A percentile compares a stretch with the other conserved stretches of the same genome.
phyloP scores from a whole-genome alignment of 2,113 vertebrate species.

The Ammospiza nelsoni region DNA sequence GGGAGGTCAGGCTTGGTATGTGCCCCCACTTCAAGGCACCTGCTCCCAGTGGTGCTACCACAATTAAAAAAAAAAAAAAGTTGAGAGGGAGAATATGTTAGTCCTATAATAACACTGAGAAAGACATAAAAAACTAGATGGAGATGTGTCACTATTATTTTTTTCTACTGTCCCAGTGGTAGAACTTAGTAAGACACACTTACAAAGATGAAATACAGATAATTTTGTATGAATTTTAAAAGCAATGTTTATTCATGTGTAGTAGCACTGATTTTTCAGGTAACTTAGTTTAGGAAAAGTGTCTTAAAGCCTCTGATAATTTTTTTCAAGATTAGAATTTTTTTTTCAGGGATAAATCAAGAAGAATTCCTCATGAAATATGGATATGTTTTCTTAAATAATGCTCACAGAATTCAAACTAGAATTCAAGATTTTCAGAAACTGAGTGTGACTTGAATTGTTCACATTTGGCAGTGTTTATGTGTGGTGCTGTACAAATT shows the following conservation, averaged over 20 bases:
- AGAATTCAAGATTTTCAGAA: not conserved
- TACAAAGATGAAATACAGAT: not conserved
- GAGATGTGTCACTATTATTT: not conserved
- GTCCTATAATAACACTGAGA: not conserved
- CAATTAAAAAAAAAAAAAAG: conserved; percentile 38
- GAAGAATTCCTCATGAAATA: not conserved
- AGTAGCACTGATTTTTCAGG: not conserved
- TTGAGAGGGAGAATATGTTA: conserved; percentile 15
- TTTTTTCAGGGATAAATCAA: not conserved
- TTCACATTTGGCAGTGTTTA: not conserved
- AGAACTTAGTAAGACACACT: not conserved
- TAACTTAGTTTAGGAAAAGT: not conserved
- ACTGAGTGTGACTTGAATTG: not conserved
- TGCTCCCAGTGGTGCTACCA: conserved; percentile 1
- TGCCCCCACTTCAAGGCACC: conserved; percentile 63
- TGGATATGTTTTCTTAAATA: not conserved
- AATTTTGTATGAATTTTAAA: not conserved
- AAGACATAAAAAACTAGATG: not conserved
- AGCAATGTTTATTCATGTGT: not conserved
- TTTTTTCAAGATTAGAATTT: not conserved
- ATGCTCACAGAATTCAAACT: not conserved
- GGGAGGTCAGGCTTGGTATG: conserved; percentile 38
- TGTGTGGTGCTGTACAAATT: not conserved
- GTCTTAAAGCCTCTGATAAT: not conserved
- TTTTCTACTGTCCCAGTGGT: not conserved